Percentiles rank a stretch among this genome's conserved stretches.
These are phyloP conservation scores for Tiliqua scincoides DNA, from an alignment of 2,113 vertebrate species.

Conservation along the genomic window DNA sequence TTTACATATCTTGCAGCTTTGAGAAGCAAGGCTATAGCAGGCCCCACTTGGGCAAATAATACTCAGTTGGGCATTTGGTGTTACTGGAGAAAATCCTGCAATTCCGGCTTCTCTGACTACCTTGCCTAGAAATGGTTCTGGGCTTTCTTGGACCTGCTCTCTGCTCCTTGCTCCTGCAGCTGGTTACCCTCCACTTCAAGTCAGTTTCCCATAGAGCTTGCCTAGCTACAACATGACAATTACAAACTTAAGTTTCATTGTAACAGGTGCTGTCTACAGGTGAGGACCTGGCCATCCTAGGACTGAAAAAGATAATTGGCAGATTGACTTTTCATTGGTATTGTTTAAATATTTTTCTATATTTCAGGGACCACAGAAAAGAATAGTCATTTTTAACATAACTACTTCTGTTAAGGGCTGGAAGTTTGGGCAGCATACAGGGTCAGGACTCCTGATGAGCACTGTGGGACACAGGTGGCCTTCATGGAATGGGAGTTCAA, in stretches of 20 bases:
- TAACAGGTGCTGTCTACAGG: not conserved
- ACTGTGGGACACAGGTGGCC: too few species aligned
- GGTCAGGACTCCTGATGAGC: not conserved
- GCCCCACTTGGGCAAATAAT: not conserved
- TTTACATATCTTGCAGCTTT: not conserved
- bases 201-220: not conserved
- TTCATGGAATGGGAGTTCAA: not conserved
- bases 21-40: not conserved
- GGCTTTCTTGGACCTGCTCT: not conserved
- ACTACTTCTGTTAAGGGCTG: not conserved
- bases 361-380: too few species aligned
- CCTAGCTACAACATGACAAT: not conserved
- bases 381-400: not conserved
- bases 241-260: too few species aligned
- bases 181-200: not conserved
- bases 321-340: not conserved
- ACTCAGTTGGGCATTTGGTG: not conserved
- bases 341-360: not conserved
- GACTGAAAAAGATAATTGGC: not conserved
- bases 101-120: not conserved
- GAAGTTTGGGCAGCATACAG: not conserved
- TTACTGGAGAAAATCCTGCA: not conserved
- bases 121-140: not conserved
- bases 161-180: not conserved
- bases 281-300: not conserved